These are phyloP conservation scores for Ophthalmolycus amberensis DNA, from an alignment of 2,113 vertebrate genomes.

Conservation along the genomic window DNA sequence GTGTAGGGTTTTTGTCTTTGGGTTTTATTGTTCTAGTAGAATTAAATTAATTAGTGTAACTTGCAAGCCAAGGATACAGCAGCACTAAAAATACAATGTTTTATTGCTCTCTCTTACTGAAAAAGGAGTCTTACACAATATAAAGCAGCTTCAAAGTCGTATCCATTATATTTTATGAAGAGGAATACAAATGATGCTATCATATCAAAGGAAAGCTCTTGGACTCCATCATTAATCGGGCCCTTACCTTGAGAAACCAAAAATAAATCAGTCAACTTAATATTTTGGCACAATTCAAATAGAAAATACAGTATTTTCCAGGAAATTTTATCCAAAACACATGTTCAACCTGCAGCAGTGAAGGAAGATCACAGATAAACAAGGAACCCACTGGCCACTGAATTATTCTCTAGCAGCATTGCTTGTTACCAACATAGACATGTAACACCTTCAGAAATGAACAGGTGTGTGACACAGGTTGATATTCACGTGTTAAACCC, in stretches of 20 bases:
- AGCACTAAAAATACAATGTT: not conserved
- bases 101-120: not conserved
- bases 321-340: slow-evolving; percentile 22
- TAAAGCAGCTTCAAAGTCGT: not conserved
- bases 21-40: not conserved
- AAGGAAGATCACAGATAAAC: slow-evolving; percentile 28
- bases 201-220: not conserved
- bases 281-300: slow-evolving; percentile 16
- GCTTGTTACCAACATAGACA: not conserved
- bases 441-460: not conserved
- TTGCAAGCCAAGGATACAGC: not conserved
- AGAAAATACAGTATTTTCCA: not conserved
- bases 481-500: not conserved
- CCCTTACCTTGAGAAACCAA: not conserved
- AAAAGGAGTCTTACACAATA: not conserved
- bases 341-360: slow-evolving; percentile 20
- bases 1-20: not conserved
- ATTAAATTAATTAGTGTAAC: not conserved
- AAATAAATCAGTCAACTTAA: not conserved
- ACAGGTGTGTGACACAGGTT: not conserved
- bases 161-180: not conserved
- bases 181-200: not conserved
- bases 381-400: slow-evolving; percentile 14
- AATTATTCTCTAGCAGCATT: slow-evolving; percentile 1
- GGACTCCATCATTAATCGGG: not conserved